A percentile compares a stretch with the other conserved stretches of the same genome.
phyloP scores from a whole-genome alignment of 2,797 vertebrate genomes.

The Anabacerthia variegaticeps region DNA sequence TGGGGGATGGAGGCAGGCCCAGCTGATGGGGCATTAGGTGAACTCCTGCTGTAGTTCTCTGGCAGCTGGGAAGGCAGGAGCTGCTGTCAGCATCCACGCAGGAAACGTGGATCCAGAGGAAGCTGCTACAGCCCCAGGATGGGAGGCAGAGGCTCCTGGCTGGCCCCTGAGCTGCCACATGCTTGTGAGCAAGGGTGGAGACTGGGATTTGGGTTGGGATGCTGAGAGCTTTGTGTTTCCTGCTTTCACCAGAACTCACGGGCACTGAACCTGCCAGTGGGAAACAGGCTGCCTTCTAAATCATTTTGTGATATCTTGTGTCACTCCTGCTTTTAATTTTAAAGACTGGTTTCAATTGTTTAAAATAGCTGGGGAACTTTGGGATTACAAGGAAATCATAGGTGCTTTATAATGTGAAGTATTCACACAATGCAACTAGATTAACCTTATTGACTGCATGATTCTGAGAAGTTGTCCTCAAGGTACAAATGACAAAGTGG shows the following conservation, averaged over 20 bases:
- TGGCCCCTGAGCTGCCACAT: accelerated
- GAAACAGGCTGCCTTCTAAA: not conserved
- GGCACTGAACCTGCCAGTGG: not conserved
- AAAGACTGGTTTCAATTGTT: not conserved
- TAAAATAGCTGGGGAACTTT: not conserved
- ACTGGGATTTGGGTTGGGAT: not conserved
- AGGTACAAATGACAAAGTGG: not conserved
- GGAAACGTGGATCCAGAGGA: not conserved
- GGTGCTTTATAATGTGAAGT: not conserved
- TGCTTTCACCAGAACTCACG: not conserved
- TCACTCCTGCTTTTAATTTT: not conserved
- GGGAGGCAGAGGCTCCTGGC: accelerated
- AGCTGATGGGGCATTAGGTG: not conserved
- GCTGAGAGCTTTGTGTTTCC: not conserved
- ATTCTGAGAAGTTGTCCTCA: not conserved
- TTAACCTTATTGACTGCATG: not conserved
- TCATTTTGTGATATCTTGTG: not conserved
- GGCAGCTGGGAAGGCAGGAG: not conserved
- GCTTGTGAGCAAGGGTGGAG: accelerated
- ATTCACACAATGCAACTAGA: not conserved
- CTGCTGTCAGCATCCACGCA: not conserved
- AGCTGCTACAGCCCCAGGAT: accelerated
- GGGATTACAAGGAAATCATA: not conserved
- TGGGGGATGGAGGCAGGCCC: not conserved
- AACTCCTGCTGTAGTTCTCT: not conserved